Conservation (phyloP, 2,797 vertebrate genomes). For the Epinephelus malabaricus region DNA sequence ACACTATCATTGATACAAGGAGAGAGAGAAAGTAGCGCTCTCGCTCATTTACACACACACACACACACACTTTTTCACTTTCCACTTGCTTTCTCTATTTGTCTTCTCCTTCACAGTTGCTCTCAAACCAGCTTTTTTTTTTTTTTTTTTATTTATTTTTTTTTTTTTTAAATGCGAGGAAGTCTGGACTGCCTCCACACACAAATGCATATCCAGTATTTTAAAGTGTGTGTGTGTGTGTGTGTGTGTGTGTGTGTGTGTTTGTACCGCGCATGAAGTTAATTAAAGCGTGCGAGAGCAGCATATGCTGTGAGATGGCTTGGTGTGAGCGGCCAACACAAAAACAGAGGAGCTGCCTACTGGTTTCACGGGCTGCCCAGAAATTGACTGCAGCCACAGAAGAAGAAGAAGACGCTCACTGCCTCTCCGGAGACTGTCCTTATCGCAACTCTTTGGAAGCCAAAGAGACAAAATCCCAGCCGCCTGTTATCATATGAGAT, state of each 20-base stretch:
- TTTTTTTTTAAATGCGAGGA: slow-evolving; percentile 19
- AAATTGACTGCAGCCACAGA: slow-evolving; percentile 61
- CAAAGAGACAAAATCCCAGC: slow-evolving; percentile 63
- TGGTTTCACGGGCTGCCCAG: slow-evolving; percentile 66
- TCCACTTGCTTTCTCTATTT: slow-evolving; percentile 51
- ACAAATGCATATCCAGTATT: slow-evolving; percentile 42
- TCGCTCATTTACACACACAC: slow-evolving; percentile 39
- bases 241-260: slow-evolving; percentile 57
- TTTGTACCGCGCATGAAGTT: slow-evolving; percentile 54
- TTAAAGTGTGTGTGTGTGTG: slow-evolving; percentile 51
- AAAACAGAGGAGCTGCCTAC: slow-evolving; percentile 61
- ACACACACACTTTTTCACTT: slow-evolving; percentile 39
- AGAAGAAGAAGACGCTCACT: slow-evolving; percentile 39
- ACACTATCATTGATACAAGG: slow-evolving; percentile 83
- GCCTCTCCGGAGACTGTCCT: slow-evolving; percentile 55
- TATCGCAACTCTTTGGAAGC: slow-evolving; percentile 61
- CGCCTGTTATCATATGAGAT: slow-evolving; percentile 62
- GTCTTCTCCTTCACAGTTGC: slow-evolving; percentile 47
- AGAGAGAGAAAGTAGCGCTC: slow-evolving; percentile 54
- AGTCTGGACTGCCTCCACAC: slow-evolving; percentile 33
- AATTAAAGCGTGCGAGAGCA: slow-evolving; percentile 71
- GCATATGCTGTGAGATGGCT: slow-evolving; percentile 67
- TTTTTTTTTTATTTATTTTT: slow-evolving; percentile 18
- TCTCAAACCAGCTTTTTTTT: slow-evolving; percentile 34
- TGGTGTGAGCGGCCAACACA: slow-evolving; percentile 59